These are phyloP conservation scores for Colletes latitarsis DNA, from an alignment of 1,140 invertebrate genomes.

Conservation along the genomic window DNA sequence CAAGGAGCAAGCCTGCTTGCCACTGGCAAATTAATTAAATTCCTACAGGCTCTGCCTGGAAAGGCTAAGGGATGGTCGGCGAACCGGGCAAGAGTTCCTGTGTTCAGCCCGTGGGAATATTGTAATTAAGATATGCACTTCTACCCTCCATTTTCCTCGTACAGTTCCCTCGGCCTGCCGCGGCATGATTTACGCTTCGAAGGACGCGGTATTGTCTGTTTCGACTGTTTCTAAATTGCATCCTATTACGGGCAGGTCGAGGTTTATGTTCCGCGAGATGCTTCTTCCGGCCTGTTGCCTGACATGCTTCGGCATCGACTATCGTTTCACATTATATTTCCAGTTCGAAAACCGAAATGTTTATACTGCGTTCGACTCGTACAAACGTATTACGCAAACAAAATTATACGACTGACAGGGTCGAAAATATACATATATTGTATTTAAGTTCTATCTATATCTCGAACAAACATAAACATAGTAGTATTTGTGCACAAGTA, in stretches of 20 bases:
- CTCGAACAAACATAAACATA: too few relatives aligned
- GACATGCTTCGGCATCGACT: neutral
- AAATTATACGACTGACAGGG: too few relatives aligned
- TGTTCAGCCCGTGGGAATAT: constrained; percentile 73
- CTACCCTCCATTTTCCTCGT: constrained; percentile 62
- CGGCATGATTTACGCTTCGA: constrained; percentile 67
- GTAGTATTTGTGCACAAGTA: too few relatives aligned
- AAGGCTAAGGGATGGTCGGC: constrained; percentile 50
- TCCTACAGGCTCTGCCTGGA: constrained; percentile 68
- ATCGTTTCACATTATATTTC: too few relatives aligned
- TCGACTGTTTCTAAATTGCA: constrained; percentile 66
- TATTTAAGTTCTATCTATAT: too few relatives aligned
- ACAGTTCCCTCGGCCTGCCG: constrained; percentile 12
- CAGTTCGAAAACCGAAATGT: too few relatives aligned
- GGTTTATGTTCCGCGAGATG: constrained; percentile 28
- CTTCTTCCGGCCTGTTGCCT: constrained; percentile 28
- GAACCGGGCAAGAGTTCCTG: constrained; percentile 58
- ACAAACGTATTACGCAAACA: too few relatives aligned
- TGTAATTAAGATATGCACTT: constrained; percentile 77
- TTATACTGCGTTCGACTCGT: too few relatives aligned
- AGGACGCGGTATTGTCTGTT: constrained; percentile 65
- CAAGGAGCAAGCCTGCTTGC: constrained; percentile 70
- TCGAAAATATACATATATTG: too few relatives aligned
- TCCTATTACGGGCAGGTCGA: constrained; percentile 54
- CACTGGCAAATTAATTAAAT: constrained; percentile 76